Base-by-base conservation (phyloP, 2,113 vertebrate species). In the Cottus gobio region DNA sequence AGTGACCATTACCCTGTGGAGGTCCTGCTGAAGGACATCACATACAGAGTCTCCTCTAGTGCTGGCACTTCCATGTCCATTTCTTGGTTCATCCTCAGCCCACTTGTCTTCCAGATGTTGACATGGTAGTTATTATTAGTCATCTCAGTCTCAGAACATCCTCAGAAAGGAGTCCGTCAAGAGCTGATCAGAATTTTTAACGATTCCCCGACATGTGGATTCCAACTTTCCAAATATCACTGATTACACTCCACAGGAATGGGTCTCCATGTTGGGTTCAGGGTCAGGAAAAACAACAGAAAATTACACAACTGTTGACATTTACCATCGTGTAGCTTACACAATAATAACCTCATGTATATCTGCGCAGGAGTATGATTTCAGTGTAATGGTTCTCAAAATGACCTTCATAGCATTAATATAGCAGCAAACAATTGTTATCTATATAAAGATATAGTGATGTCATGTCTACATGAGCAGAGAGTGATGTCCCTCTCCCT, bases 1-100 rank as follows among this genome's bases (percentile, higher is more conserved):
- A 97, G 97, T 3, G 96, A 97, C 83, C 97, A 97, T 68, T 97
- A 96, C 73, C 96, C 97, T 0, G 95, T 97, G 64, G 96, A 97
- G 76, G 96, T 97, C 71, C 88, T 87, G 0, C 91, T 96, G 48
- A 93, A 75, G 24, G 70, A 70, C 1, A 11, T 5, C 0, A 12
- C 46, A 0, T 22, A 50, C 73, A 67, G 0, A 26, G 0, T 42
- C 1, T 52, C 50, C n/a, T 28, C 13, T 18, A 64, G 3, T 18
- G 16, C 52, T 8, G 48, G 15, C 6, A 3, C 48, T 2, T 56
- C 65, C 18, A 7, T 26, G 34, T 24, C n/a, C 22, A 44, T 73
- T 3, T 20, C 15, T 20, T 44, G 75, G 4, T 64, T 82, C 18
- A 7, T 63, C 13, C 36, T 83, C 67, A 13, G 50, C 30, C 54